Conservation (phyloP, 2,113 vertebrate genomes). For the Hipposideros armiger region DNA sequence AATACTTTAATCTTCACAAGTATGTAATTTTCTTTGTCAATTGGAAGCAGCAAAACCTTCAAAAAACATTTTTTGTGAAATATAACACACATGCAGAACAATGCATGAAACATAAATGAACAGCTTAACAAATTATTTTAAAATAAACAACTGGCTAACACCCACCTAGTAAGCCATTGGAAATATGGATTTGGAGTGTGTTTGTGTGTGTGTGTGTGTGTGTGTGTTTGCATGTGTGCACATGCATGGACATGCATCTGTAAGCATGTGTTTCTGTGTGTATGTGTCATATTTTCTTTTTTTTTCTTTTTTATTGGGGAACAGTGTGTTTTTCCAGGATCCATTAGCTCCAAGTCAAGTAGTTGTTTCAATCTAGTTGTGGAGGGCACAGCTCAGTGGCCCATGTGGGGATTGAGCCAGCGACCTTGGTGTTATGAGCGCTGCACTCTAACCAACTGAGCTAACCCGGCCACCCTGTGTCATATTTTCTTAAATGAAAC, state of each 20-base stretch:
- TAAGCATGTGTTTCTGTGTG: background rate
- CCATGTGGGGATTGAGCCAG: too few species aligned
- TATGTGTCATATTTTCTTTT: background rate
- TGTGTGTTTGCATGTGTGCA: background rate
- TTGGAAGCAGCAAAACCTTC: slow-evolving; percentile 6
- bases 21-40: slow-evolving; percentile 14
- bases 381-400: too few species aligned
- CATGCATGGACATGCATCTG: background rate
- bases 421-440: too few species aligned
- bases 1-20: slow-evolving; percentile 2
- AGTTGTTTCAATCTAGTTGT: too few species aligned
- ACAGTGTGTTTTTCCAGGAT: too few species aligned
- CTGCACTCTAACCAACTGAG: too few species aligned
- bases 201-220: background rate
- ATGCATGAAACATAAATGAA: slow-evolving; percentile 6
- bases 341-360: too few species aligned
- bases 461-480: background rate
- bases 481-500: slow-evolving; percentile 35
- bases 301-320: too few species aligned
- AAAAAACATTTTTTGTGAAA: background rate
- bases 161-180: background rate
- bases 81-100: slow-evolving; percentile 28
- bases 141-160: slow-evolving; percentile 23
- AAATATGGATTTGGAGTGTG: background rate
- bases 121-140: slow-evolving; percentile 43